Evolutionary conservation across 2,113 vertebrate genomes (phyloP).

Genomic region (Athene noctua): DNA sequence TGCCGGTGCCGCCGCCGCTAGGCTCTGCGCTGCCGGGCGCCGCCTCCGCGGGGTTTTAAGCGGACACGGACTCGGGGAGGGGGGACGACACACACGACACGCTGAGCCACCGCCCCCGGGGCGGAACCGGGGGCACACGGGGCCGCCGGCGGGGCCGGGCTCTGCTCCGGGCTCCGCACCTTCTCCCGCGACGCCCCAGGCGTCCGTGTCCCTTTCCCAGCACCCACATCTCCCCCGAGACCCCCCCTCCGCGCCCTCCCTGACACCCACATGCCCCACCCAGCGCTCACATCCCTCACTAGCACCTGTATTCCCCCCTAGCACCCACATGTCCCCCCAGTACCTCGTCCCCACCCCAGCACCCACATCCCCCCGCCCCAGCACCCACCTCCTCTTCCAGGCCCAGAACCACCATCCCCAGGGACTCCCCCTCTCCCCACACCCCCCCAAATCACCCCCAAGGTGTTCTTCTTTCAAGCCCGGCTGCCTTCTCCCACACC

Average conservation of each 20-base stretch:
- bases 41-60: background rate
- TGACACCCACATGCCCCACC: background rate
- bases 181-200: background rate
- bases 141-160: background rate
- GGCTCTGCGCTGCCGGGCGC: background rate
- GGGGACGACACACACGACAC: no score
- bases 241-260: background rate
- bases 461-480: background rate
- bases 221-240: background rate
- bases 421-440: no score
- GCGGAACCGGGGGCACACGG: background rate
- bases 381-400: no score
- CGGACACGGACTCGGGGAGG: background rate
- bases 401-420: no score
- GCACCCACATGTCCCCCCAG: no score
- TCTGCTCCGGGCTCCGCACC: background rate
- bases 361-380: no score
- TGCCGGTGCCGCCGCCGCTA: background rate
- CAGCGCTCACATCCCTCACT: background rate
- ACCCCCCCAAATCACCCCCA: background rate
- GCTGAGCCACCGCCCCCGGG: background rate
- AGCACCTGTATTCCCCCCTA: background rate
- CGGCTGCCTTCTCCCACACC: background rate
- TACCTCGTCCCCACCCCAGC: background rate
- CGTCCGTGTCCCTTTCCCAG: background rate